Base-by-base conservation (phyloP, 2,797 vertebrate species). In the Etheostoma nigrum region DNA sequence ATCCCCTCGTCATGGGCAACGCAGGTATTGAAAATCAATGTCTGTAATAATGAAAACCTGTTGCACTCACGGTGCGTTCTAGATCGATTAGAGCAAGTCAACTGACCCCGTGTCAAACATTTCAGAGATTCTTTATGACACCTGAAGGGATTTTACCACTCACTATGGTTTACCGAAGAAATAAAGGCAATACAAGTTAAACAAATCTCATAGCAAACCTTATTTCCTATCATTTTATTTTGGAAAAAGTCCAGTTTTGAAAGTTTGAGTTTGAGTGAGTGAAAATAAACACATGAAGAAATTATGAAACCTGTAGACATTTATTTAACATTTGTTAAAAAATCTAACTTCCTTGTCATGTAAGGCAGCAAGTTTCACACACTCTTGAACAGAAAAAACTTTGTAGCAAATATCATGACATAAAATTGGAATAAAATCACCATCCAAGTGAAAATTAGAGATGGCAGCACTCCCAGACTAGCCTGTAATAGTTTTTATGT, bases 401-500 rank as follows among this genome's bases (percentile, higher is more conserved):
- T 90, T 83, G 63, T 58, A 63, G 72, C 67, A 78, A 86, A 88
- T 77, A 88, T 83, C 70, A 55, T 79, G 76, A 88, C 75, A 88
- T 80, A 74, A 90, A 85, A 80, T 30, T 47, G 67, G 68, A 88
- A 83, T 83, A 78, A 89, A 84, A 86, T 88, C 75, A 79, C 71
- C 74, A 87, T 86, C 74, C 77, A 65, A 86, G 83, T 86, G 79
- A 89, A 92, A 90, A 93, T 91, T 89, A 88, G 80, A 79, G 84
- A 87, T 87, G 89, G 79, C 90, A 90, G 77, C 47, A 52, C 68
- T 89, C 85, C 72, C 83, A 86, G 89, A 83, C 88, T 90, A 76
- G 84, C 76, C 82, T 70, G 71, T 91, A 89, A 90, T 80, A 89
- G 79, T 85, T 91, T 89, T 89, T 88, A 90, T 90, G 91, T 90